A percentile compares a stretch with the other conserved stretches of the same genome.
Conservation (phyloP, 1,140 invertebrate genomes). For the Tyrophagus putrescentiae region DNA sequence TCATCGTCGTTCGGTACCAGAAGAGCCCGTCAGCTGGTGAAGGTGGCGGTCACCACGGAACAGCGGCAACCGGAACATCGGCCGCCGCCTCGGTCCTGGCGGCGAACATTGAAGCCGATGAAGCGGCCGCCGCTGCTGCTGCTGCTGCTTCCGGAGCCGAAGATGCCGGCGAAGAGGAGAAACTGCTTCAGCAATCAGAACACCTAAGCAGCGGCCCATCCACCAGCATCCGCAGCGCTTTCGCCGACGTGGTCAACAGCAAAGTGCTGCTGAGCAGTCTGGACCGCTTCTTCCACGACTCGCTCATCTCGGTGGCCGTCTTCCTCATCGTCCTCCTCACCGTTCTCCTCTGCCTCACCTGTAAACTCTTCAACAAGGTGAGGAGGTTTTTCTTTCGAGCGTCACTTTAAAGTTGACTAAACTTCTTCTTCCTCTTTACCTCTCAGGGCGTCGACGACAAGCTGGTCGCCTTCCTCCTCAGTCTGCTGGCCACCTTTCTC, state of each 20-base stretch:
- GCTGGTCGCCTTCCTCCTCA: slow-evolving; percentile 11
- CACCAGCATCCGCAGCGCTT: background rate
- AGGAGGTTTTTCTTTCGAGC: background rate
- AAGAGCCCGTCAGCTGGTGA: slow-evolving; percentile 33
- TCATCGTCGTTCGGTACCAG: slow-evolving; percentile 59
- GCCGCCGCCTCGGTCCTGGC: background rate
- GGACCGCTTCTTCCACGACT: slow-evolving; percentile 8
- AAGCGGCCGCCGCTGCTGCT: background rate
- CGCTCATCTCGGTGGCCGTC: slow-evolving; percentile 20
- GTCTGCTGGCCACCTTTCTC: slow-evolving; percentile 17
- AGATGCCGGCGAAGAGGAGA: background rate
- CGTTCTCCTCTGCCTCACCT: slow-evolving; percentile 23
- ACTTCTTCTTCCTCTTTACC: background rate
- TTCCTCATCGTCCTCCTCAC: slow-evolving; percentile 16
- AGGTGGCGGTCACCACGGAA: slow-evolving; percentile 26
- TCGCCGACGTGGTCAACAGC: background rate
- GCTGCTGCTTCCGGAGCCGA: background rate
- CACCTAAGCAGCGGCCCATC: background rate
- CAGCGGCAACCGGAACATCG: background rate
- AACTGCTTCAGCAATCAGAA: background rate
- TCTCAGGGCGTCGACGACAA: slow-evolving; percentile 8
- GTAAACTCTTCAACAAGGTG: slow-evolving; percentile 20
- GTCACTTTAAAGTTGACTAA: slow-evolving; percentile 1
- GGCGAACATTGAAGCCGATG: slow-evolving; percentile 19
- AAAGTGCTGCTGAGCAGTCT: background rate